Conservation (phyloP, 2,888 invertebrate species). For the Ormyrus labotus region DNA sequence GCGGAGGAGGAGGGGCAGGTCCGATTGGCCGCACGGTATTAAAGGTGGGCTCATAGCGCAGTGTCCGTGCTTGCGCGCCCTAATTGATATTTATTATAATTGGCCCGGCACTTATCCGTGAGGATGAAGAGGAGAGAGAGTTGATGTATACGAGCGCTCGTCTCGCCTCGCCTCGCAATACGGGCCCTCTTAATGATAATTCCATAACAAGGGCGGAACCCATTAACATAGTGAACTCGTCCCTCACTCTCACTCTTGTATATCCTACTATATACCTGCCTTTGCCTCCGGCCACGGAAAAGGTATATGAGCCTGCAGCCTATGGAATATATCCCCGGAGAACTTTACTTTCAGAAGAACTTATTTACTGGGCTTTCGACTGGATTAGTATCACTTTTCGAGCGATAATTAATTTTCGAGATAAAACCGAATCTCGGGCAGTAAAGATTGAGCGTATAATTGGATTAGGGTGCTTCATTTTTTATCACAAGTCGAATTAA, state of each 20-base stretch:
- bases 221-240: slow-evolving; percentile 67
- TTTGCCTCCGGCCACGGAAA: background rate
- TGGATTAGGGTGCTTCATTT: background rate
- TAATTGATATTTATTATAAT: slow-evolving; percentile 76
- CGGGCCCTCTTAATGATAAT: slow-evolving; percentile 60
- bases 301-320: background rate
- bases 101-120: slow-evolving; percentile 70
- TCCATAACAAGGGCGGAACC: slow-evolving; percentile 68
- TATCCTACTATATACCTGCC: slow-evolving; percentile 15
- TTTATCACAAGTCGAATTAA: no score
- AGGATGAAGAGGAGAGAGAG: slow-evolving; percentile 56
- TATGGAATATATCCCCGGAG: background rate
- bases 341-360: background rate
- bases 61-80: slow-evolving; percentile 53
- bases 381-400: no score
- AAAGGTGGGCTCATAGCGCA: slow-evolving; percentile 31
- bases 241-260: slow-evolving; percentile 34
- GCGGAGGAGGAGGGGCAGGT: background rate
- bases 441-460: background rate
- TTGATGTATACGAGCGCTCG: slow-evolving; percentile 51
- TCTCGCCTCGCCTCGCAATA: slow-evolving; percentile 19
- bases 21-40: slow-evolving; percentile 46
- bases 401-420: background rate
- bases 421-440: background rate
- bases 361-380: background rate